A percentile compares a stretch with the other conserved stretches of the same genome.
Conservation (phyloP, 2,113 vertebrate genomes). For the Geococcyx californianus region DNA sequence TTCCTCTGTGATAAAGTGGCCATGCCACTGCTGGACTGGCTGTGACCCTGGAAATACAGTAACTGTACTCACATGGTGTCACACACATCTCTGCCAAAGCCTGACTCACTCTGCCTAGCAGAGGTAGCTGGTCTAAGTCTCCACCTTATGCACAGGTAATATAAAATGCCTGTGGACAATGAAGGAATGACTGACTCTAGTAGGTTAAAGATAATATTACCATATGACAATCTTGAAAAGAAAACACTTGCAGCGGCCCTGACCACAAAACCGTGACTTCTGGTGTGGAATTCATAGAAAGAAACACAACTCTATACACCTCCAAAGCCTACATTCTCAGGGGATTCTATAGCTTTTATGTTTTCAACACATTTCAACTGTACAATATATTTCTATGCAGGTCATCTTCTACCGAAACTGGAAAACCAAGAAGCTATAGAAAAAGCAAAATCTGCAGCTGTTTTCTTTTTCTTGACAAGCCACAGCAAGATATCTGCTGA, state of each 20-base stretch:
- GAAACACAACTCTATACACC: background rate
- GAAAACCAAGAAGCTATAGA: background rate
- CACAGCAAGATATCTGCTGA: background rate
- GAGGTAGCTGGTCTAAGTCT: background rate
- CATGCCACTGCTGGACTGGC: background rate
- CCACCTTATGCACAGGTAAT: background rate
- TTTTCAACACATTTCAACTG: background rate
- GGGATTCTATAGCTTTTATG: background rate
- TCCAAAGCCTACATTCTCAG: background rate
- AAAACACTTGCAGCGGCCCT: background rate
- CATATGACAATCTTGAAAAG: background rate
- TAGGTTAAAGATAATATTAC: background rate
- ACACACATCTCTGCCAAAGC: background rate
- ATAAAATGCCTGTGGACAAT: rapidly evolving
- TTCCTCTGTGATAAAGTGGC: background rate
- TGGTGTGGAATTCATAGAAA: background rate
- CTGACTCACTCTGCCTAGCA: background rate
- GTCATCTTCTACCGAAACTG: background rate
- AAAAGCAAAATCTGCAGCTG: background rate
- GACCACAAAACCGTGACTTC: background rate
- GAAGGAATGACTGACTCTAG: background rate
- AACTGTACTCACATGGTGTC: background rate
- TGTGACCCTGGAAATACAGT: background rate
- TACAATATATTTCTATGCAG: background rate
- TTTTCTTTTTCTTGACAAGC: background rate